Percentiles rank a stretch among this genome's conserved stretches.
These are phyloP conservation scores for Rousettus leschenaultii DNA, from an alignment of 2,113 vertebrate genomes.

Conservation along the genomic window DNA sequence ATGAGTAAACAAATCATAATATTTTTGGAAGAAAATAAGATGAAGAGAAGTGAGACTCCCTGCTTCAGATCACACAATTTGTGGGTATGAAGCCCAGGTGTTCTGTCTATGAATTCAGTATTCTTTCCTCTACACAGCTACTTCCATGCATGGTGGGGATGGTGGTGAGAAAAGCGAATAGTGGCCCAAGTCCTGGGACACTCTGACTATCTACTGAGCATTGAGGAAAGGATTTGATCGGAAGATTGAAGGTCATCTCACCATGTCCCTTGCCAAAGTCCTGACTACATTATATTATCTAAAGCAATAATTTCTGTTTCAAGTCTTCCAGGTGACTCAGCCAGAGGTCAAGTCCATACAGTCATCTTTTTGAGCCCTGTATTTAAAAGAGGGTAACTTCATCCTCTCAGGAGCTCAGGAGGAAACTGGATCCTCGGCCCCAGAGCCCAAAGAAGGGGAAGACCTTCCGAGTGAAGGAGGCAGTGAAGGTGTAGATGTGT, in stretches of 20 bases:
- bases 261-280: neutral
- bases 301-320: neutral
- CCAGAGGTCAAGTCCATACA: neutral
- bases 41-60: neutral
- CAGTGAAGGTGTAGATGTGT: slow-evolving; percentile 86
- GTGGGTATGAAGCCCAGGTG: neutral
- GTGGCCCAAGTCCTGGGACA: neutral
- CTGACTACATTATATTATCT: neutral
- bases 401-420: slow-evolving; percentile 46
- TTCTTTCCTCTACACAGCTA: no score
- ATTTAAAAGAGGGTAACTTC: neutral
- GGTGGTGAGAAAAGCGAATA: neutral
- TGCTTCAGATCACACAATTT: neutral
- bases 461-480: slow-evolving; percentile 82
- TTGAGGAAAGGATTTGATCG: neutral
- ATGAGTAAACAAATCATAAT: neutral
- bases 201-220: neutral
- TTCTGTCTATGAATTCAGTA: neutral
- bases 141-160: neutral
- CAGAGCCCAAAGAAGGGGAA: slow-evolving; percentile 82
- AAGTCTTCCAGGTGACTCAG: neutral
- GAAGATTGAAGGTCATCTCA: no score
- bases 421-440: slow-evolving; percentile 67
- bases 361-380: neutral
- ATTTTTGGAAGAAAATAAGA: neutral